Percentiles rank a stretch among this genome's conserved stretches.
phyloP scores from a whole-genome alignment of 2,888 invertebrate genomes.

The Cactoblastis cactorum region DNA sequence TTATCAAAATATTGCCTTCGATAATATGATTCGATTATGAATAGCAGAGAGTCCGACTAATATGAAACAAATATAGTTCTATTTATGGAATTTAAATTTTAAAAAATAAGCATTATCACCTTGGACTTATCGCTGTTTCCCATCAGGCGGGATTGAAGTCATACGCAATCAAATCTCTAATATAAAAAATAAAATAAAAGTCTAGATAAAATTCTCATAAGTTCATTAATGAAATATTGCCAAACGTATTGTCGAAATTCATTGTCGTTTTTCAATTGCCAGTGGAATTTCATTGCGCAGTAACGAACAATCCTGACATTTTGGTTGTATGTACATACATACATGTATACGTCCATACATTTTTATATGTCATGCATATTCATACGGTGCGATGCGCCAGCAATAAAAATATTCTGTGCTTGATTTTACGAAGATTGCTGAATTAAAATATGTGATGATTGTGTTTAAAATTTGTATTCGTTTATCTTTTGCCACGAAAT shows the following conservation, averaged over 20 bases:
- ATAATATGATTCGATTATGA: too few species aligned
- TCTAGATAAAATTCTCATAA: slow-evolving; percentile 6
- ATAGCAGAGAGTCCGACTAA: too few species aligned
- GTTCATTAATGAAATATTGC: slow-evolving; percentile 17
- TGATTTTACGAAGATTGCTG: slow-evolving; percentile 3
- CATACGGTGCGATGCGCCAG: slow-evolving; percentile 2
- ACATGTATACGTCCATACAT: slow-evolving; percentile 2
- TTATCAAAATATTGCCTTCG: too few species aligned
- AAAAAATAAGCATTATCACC: too few species aligned
- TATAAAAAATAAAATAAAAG: too few species aligned
- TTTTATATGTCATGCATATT: slow-evolving; percentile 14
- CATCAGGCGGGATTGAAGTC: too few species aligned
- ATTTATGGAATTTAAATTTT: too few species aligned
- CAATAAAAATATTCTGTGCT: slow-evolving; percentile 9
- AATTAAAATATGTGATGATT: background rate
- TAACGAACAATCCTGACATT: slow-evolving; percentile 30
- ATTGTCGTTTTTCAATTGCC: slow-evolving; percentile 29
- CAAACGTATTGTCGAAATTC: slow-evolving; percentile 12
- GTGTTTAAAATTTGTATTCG: background rate
- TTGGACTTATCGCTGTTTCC: too few species aligned
- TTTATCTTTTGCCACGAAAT: background rate
- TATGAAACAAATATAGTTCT: too few species aligned
- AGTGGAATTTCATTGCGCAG: slow-evolving; percentile 27
- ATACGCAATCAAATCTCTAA: too few species aligned
- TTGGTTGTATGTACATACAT: slow-evolving; percentile 10